Evolutionary conservation across 2,113 vertebrate genomes (phyloP).

Genomic region (Athene cunicularia): DNA sequence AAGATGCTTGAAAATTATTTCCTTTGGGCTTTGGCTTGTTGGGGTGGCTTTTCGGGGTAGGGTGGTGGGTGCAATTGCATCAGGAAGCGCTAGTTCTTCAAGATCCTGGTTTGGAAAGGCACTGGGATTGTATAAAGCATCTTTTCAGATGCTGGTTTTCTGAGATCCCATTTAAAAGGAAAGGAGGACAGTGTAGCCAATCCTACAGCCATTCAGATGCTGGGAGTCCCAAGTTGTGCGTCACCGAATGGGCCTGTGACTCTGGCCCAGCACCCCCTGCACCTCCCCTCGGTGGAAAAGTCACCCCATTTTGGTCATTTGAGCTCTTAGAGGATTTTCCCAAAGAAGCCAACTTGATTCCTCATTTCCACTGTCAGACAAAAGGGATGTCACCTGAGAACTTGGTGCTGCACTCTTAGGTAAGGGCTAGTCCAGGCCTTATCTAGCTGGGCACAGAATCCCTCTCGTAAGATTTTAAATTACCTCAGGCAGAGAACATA

Average conservation of each 20-base stretch:
- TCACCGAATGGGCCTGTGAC: accelerated
- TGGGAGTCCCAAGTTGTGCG: not conserved
- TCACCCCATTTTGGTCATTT: not conserved
- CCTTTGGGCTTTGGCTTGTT: not conserved
- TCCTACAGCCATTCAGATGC: not conserved
- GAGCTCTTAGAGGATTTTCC: not conserved
- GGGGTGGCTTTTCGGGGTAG: not conserved
- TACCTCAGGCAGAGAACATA: not conserved
- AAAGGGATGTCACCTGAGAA: not conserved
- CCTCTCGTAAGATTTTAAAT: not conserved
- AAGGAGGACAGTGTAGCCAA: not conserved
- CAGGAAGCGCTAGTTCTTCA: not conserved
- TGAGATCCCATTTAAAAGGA: not conserved
- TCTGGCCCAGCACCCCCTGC: not conserved
- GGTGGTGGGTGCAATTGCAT: not conserved
- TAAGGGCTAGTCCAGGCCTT: too few relatives aligned
- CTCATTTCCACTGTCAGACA: not conserved
- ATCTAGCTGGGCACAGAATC: too few relatives aligned
- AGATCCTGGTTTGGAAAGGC: not conserved
- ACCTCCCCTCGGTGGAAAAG: not conserved
- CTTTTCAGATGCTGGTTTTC: not conserved
- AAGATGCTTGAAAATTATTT: not conserved
- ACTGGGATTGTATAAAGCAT: not conserved
- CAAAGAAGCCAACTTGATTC: not conserved
- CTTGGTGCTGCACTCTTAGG: too few relatives aligned